Evolutionary conservation across 2,888 invertebrate species (phyloP), one percentile per base, ranked within the genome.

Genomic region (Eledona agricola): DNA sequence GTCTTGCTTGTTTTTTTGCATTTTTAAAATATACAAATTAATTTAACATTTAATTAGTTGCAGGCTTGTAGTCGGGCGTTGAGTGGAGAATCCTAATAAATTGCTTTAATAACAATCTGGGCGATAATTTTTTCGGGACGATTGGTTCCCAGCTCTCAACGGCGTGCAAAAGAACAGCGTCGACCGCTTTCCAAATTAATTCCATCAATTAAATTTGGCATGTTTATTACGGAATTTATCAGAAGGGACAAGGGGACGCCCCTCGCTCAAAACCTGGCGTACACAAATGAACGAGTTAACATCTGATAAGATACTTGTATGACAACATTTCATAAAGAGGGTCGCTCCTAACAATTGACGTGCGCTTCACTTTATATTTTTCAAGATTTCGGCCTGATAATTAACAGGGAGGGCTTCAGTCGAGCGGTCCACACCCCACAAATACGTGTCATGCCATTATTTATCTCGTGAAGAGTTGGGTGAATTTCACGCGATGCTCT

Each of bases 311-410:
- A 58, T 57, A 65, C 64, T 70, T 74, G 72, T 73, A 73, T 72
- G 72, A 73, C 72, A 72, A 72, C 74, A 73, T 73, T 73, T 73
- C 72, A 74, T 72, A 67, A 45, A 72, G 68, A 72, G 67, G 70
- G 69, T 67, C 71, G 59, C 63, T 63, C 63, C 64, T 57, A 65
- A 69, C 67, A 68, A 71, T 71, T 71, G 71, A 72, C 71, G 62
- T 70, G 67, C 66, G 71, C 69, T 70, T 69, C 70, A 67, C 69
- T 69, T 69, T 67, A 64, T 66, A 64, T 63, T 64, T 62, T 57
- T 57, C 52, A 55, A 65, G 65, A 68, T 65, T 64, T 47, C 43
- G 32, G 43, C 49, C 63, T 51, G 67, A 69, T 67, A 66, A 60
- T 61, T 59, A 57, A 17, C 70, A 70, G 68, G 57, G 62, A 20